Evolutionary conservation across 1,140 invertebrate species (phyloP), one percentile per base, ranked within the genome.

Genomic region (Brachionus rotundiformis): DNA sequence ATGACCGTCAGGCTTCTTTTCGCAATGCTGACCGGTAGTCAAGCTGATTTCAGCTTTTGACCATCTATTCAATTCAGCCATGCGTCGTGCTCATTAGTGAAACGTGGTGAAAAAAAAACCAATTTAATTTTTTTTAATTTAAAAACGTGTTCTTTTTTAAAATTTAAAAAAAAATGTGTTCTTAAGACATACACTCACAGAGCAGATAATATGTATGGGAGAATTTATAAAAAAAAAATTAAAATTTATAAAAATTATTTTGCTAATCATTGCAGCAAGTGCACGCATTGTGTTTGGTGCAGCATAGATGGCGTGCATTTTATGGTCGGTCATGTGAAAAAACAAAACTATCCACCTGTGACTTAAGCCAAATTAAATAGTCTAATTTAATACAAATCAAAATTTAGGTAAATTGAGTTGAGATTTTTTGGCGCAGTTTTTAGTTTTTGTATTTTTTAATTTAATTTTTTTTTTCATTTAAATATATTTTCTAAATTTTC

Each of bases 151-250:
- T 54, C 47, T 54, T 19, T 8, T 54, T 54, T 54, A 16, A 54
- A 54, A 19, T 54, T 54, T 54, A 8, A 19, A 19, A 54, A n/a
- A 54, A 54, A 54, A 54, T 54, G 47, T 54, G 47, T 23, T 54
- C 47, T 25, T 16, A 23, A 54, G 47, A 54, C 47, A 54, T 54
- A 54, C 47, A 54, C 47, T 54, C 47, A 54, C n/a, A 49, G 16
- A 7, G 47, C 47, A 54, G 47, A 54, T 54, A 54, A 54, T 54
- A 16, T 54, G 47, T 54, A 54, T 54, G 47, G 47, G 47, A 54
- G 47, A 54, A 54, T 54, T 54, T 23, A 19, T 54, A n/a, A n/a
- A n/a, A n/a, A n/a, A n/a, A 25, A 54, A 54, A 23, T 54, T 54
- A 25, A 25, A 54, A 54, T 23, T 54, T 54, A n/a, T n/a, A n/a